Base-by-base conservation (phyloP, 2,888 invertebrate species). In the Eilema sororculum region DNA sequence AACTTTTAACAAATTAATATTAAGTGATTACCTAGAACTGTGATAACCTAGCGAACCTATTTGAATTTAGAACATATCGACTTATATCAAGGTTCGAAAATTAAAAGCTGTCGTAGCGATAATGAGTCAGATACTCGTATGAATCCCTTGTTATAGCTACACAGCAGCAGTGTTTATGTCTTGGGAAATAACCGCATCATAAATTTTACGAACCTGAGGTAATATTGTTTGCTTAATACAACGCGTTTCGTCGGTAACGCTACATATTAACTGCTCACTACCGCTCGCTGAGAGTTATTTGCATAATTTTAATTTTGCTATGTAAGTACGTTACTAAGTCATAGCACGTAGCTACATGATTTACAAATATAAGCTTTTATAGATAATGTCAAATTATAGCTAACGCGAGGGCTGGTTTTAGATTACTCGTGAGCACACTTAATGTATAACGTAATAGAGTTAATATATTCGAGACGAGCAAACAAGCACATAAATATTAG, bases 181-280 rank as follows among this genome's bases (percentile, higher is more conserved):
- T 87, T 87, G 77, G 81, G 85, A 86, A 89, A 93, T 91, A 93
- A 93, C 90, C 89, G 86, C 88, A 84, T 90, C 90, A 88, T 93
- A 92, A 92, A 93, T 90, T 93, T 93, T 90, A 91, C 89, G 90
- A 90, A 91, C 90, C 88, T 86, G 71, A 80, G 84, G 90, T 91
- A 90, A 89, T 93, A 91, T 89, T 90, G 90, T 91, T 91, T 87
- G 86, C 86, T 90, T 91, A 90, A 92, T 89, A 90, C 87, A 85
- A 87, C 84, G 86, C 89, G 85, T 90, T 88, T 81, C 81, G 83
- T 77, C 74, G 85, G 85, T 84, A 89, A 87, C 84, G 85, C 84
- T 84, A 82, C 81, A 84, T 86, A 88, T 86, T 85, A 87, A 86
- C 85, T 84, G 83, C 85, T 84, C 80, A 87, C 85, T 84, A 84